Percentiles rank a stretch among this genome's conserved stretches.
These are phyloP conservation scores for Propsilocerus akamusi DNA, from an alignment of 1,140 invertebrate genomes.

Conservation along the genomic window DNA sequence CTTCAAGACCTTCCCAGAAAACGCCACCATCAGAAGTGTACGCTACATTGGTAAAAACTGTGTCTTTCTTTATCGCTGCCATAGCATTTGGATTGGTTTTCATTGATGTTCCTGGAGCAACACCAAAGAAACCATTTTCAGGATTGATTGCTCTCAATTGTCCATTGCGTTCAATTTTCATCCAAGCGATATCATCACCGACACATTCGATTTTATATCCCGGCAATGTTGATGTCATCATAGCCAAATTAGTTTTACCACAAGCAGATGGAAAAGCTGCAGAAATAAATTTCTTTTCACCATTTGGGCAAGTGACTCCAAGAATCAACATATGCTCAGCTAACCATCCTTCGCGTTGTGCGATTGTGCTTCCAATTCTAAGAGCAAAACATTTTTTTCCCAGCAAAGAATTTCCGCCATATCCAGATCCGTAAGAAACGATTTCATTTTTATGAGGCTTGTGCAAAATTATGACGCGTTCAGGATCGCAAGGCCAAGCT, in stretches of 20 bases:
- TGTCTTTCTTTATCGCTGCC: slow-evolving; percentile 82
- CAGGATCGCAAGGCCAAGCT: slow-evolving; percentile 96
- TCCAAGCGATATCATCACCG: slow-evolving; percentile 92
- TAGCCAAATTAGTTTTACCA: slow-evolving; percentile 97
- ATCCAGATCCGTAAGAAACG: slow-evolving; percentile 39
- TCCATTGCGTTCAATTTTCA: slow-evolving; percentile 87
- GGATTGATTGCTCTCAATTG: slow-evolving; percentile 92
- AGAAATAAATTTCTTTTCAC: slow-evolving; percentile 81
- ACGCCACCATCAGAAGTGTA: slow-evolving; percentile 86
- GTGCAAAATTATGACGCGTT: slow-evolving; percentile 73
- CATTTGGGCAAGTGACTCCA: slow-evolving; percentile 78
- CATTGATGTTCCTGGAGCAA: slow-evolving; percentile 87
- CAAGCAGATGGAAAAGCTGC: slow-evolving; percentile 97
- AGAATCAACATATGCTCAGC: slow-evolving; percentile 98
- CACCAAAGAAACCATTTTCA: slow-evolving; percentile 98
- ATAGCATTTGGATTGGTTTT: slow-evolving; percentile 95
- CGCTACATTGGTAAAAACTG: slow-evolving; percentile 98
- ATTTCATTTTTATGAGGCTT: slow-evolving; percentile 32
- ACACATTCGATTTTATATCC: slow-evolving; percentile 89
- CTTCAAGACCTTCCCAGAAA: slow-evolving; percentile 95
- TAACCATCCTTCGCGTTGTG: slow-evolving; percentile 88
- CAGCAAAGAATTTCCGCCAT: slow-evolving; percentile 93
- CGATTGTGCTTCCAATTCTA: slow-evolving; percentile 88
- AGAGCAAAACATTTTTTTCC: slow-evolving; percentile 99
- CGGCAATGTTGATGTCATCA: slow-evolving; percentile 84